Base-by-base conservation (phyloP, 1,140 invertebrate genomes). In the Drosophila sechellia region DNA sequence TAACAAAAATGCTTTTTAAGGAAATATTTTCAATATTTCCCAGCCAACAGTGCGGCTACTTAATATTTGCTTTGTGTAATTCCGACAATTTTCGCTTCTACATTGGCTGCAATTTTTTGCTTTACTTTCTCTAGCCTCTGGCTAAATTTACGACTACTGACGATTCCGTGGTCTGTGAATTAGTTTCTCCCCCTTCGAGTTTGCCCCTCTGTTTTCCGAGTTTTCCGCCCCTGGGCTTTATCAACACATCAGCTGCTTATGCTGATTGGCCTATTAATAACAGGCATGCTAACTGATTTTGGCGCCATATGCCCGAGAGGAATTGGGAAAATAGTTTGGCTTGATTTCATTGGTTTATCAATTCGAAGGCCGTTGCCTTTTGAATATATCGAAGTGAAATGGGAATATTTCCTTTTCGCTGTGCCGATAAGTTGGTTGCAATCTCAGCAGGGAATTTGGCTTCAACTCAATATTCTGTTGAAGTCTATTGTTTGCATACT, bases 251-350 rank as follows among this genome's bases (percentile, higher is more conserved):
- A 84, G 72, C 77, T 84, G 76, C 78, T 79, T 78, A 86, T 87
- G 69, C 74, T 86, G 81, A 86, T 86, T 87, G 83, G 80, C 43
- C 56, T 74, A 74, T 85, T 79, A 84, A 80, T 85, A 85, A 80
- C 59, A 69, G 57, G 60, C 58, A 61, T 70, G 39, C 65, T 55
- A 77, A 77, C 70, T 87, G 79, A 86, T 86, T 86, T 72, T 55
- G 43, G 37, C 48, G 68, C 68, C 59, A 79, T 73, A 68, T 79
- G 76, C 40, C 68, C 39, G 10, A 25, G 27, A 22, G 49, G 15
- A 39, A 58, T 31, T 27, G 15, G 15, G 20, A n/a, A 56, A 56
- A 70, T 70, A 70, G 69, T 72, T 72, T 60, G 22, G 12, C 34
- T 31, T n/a, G 8, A 31, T 13, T 45, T 22, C 35, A 39, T 42